Evolutionary conservation across 2,888 invertebrate species (phyloP), one percentile per base, ranked within the genome.

Genomic region (Pristionchus fissidentatus): DNA sequence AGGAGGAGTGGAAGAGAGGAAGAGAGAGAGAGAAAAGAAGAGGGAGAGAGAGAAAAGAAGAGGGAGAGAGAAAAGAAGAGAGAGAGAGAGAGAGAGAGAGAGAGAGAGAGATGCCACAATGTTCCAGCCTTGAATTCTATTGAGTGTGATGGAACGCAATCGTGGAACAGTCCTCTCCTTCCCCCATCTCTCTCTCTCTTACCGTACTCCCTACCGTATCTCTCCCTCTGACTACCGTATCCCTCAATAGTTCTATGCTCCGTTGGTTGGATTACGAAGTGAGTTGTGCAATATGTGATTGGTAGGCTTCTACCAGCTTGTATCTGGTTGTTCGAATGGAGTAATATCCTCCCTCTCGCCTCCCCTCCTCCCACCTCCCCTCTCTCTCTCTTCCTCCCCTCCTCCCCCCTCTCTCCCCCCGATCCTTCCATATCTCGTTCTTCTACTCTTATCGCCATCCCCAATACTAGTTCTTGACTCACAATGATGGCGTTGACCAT

Each of bases 301-400:
- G 29, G n/a, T 46, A 26, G 41, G 15, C 75, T 49, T 46, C 13
- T 13, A 7, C 22, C 75, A 38, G 10, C 32, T 43, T 19, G 13
- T 19, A 70, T 70, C 29, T 4, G 41, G 15, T 70, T 15, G 35
- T 70, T 70, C 70, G 70, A 35, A 41, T 70, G 35, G 70, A 41
- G 70, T 41, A 70, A 35, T 41, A 38, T 70, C 41, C n/a, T n/a
- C n/a, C n/a, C n/a, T n/a, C n/a, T n/a, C 26, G n/a, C n/a, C 62
- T 26, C 62, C 62, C 26, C n/a, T n/a, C n/a, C 32, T 13, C 62
- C n/a, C 62, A 15, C 62, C 32, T 29, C 26, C 62, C 26, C n/a
- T 75, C 75, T 75, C 73, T 73, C 73, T 73, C 73, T 73, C 73
- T 41, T 26, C 26, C 73, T 73, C 73, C 7, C 41, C 26, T 38